Evolutionary conservation across 1,140 invertebrate species (phyloP), one percentile per base, ranked within the genome.

Genomic region (Aplysia californica): DNA sequence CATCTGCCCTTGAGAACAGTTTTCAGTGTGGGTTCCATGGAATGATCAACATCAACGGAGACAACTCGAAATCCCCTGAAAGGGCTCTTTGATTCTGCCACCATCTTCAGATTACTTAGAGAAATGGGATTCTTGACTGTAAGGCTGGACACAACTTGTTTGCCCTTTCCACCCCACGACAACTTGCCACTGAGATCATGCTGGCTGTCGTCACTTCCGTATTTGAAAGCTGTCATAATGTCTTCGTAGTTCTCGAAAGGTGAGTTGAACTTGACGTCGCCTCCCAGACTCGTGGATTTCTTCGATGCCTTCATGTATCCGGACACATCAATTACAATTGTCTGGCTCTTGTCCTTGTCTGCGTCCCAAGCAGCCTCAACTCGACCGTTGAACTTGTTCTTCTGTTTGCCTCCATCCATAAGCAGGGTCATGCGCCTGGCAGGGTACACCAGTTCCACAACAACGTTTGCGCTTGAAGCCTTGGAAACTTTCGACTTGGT

Each of bases 311-410:
- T 56, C 18, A 58, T 35, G 29, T 36, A 1, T 33, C 76, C 76
- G 29, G 29, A 26, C 3, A 59, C 59, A 10, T 29, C 56, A 2
- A 80, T 20, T 1, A 76, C 72, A 2, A 81, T 68, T 20, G 65
- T 79, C n/a, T 86, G 75, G 23, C 77, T 81, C 55, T 86, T 78
- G 23, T 75, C 76, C 1, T 74, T 77, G 23, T 81, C 81, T 55
- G 80, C 83, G 75, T 85, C 80, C 83, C 80, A 85, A 29, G 80
- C 76, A 35, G 81, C 77, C 41, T 84, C 80, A 33, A 83, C 29
- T 21, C 75, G 79, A 1, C 72, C 79, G 26, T 74, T 68, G 55
- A 78, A 83, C 44, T 77, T 55, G 29, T 70, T 55, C 29, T 67
- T 64, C 26, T 72, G 75, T 21, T 70, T 65, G 39, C 76, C 80